Percentiles rank a stretch among this genome's conserved stretches.
phyloP scores from a whole-genome alignment of 2,797 vertebrate genomes.

The Scolopax bukidnonensis region DNA sequence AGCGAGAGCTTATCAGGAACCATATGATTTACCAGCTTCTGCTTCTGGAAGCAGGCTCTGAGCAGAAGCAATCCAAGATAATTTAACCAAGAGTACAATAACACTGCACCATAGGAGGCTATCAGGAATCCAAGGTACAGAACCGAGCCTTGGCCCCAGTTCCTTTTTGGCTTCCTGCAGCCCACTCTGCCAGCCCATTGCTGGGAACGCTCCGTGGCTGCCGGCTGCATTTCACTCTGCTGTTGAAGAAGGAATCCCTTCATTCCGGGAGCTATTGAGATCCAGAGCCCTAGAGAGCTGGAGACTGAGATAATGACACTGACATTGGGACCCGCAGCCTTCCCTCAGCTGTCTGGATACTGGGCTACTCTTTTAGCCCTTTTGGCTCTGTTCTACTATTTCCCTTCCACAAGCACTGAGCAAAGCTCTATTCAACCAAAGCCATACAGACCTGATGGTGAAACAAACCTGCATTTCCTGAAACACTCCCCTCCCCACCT shows the following conservation, averaged over 20 bases:
- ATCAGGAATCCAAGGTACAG: not conserved
- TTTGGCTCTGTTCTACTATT: not conserved
- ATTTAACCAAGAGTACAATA: conserved; percentile 39
- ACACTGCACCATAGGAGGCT: not conserved
- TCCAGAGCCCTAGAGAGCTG: not conserved
- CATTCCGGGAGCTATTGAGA: not conserved
- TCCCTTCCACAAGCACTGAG: not conserved
- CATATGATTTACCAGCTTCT: conserved; percentile 37
- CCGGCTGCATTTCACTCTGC: not conserved
- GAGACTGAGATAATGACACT: not conserved
- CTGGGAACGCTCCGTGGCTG: not conserved
- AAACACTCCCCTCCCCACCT: not conserved
- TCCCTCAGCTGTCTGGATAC: not conserved
- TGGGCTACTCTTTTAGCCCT: not conserved
- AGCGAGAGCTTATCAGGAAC: not conserved
- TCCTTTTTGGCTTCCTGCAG: not conserved
- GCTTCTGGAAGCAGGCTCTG: conserved; percentile 15
- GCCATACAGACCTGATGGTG: not conserved
- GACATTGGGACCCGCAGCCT: not conserved
- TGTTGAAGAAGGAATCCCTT: not conserved
- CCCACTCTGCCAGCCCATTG: not conserved
- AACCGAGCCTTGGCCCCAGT: not conserved
- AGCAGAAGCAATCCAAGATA: conserved; percentile 42
- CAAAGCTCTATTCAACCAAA: not conserved
- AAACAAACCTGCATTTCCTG: not conserved